phyloP scores from a whole-genome alignment of 2,888 invertebrate species.

The Ochropleura leucogaster region DNA sequence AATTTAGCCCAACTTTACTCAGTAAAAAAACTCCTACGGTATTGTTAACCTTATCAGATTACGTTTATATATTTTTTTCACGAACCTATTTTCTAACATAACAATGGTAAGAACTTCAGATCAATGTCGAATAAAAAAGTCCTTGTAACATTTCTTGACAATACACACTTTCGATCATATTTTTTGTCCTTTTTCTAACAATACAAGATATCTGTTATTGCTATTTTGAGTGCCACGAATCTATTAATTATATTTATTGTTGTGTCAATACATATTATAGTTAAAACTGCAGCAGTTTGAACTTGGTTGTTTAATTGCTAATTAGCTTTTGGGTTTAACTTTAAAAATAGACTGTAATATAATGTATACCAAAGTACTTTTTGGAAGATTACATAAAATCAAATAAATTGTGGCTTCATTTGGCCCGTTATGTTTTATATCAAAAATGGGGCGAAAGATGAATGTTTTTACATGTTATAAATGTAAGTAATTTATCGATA shows the following conservation, averaged over 20 bases:
- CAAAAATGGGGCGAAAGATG: not conserved
- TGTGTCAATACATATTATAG: not conserved
- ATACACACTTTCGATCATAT: slow-evolving; percentile 77
- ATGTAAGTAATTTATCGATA: slow-evolving; percentile 57
- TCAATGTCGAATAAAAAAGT: slow-evolving; percentile 71
- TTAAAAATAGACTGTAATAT: not conserved
- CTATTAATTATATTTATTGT: slow-evolving; percentile 13
- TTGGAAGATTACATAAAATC: not conserved
- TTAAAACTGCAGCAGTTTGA: not conserved
- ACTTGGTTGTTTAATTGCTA: not conserved
- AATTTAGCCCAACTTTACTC: not conserved
- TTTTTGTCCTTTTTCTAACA: slow-evolving; percentile 57
- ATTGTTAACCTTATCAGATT: slow-evolving; percentile 58
- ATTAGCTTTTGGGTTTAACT: not conserved
- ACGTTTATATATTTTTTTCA: slow-evolving; percentile 43
- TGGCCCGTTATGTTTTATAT: not conserved
- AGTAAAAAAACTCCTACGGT: slow-evolving; percentile 7
- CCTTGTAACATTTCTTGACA: slow-evolving; percentile 84
- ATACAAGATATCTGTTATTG: slow-evolving; percentile 47
- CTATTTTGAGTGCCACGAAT: slow-evolving; percentile 46
- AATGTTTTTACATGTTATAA: not conserved
- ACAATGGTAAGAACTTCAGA: slow-evolving; percentile 50
- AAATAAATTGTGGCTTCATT: not conserved
- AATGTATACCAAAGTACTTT: not conserved
- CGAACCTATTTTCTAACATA: slow-evolving; percentile 53